Evolutionary conservation across 2,888 invertebrate genomes (phyloP), one percentile per base, ranked within the genome.

Genomic region (Plebejus melissa): DNA sequence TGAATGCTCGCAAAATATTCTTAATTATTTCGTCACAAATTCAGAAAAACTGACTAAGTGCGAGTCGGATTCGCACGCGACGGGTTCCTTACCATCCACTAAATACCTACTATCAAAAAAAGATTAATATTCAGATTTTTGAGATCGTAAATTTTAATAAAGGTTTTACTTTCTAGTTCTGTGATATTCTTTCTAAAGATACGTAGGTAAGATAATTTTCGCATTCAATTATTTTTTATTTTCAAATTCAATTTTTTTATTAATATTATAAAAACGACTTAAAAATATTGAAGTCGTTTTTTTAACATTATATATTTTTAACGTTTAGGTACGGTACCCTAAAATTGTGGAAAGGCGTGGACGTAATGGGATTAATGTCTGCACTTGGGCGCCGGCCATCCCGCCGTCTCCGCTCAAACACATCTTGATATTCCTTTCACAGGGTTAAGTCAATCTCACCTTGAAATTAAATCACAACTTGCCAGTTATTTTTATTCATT

Each of bases 1-100:
- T 65, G 65, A 65, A 65, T 65, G 65, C 65, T 65, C 11, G 65
- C 65, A 65, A 65, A 65, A 65, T 65, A 65, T 36, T 65, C 65
- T 65, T 32, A 65, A 65, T 65, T 65, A 65, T 65, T 65, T 65
- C 65, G 65, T 65, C 65, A 32, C 65, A 16, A 65, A 65, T 65
- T 65, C 65, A 65, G 28, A 36, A 65, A 65, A 65, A 65, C 54
- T 16, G 16, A 16, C 54, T 16, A 54, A 54, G 54, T 54, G 54
- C 54, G 16, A 54, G 16, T 1, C 54, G 54, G 1, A 54, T 16
- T 16, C 54, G 50, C 16, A 54, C 16, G 3, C 54, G 54, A 4
- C 4, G 54, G 54, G 46, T 46, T 54, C 16, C 13, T 4, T 54
- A 54, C 54, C 16, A 54, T 54, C 4, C 16, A 54, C 16, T 54